A percentile compares a stretch with the other conserved stretches of the same genome.
These are phyloP conservation scores for Homarus americanus DNA, from an alignment of 1,140 invertebrate genomes.

Conservation along the genomic window DNA sequence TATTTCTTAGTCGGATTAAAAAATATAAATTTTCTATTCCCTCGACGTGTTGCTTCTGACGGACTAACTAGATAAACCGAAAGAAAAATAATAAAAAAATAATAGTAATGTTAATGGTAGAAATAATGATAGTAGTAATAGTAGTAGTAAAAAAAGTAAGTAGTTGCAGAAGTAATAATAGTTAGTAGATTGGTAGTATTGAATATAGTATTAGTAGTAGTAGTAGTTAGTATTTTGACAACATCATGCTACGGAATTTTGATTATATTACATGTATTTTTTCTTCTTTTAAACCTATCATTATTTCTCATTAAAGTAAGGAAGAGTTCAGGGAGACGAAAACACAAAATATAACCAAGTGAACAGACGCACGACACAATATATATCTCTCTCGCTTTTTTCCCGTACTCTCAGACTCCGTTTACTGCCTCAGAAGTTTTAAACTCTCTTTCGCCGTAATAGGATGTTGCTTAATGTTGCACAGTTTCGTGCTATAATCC, in stretches of 20 bases:
- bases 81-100: neutral
- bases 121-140: neutral
- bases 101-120: neutral
- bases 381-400: neutral
- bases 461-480: conserved; percentile 6
- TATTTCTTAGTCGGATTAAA: too few species aligned
- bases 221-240: neutral
- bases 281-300: too few species aligned
- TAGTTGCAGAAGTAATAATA: neutral
- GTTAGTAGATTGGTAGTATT: neutral
- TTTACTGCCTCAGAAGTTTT: conserved; percentile 9
- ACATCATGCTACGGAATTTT: neutral
- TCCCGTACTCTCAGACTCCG: neutral
- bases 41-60: too few species aligned
- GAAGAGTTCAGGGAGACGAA: neutral
- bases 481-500: conserved; percentile 12
- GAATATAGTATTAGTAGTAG: neutral
- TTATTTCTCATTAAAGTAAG: neutral
- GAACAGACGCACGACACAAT: neutral
- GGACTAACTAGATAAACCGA: too few species aligned
- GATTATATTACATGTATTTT: neutral
- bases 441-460: neutral
- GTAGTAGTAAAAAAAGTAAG: neutral
- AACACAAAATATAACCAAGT: neutral
- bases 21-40: too few species aligned